These are phyloP conservation scores for Caenorhabditis plicata DNA, from an alignment of 2,888 invertebrate species.

Conservation along the genomic window DNA sequence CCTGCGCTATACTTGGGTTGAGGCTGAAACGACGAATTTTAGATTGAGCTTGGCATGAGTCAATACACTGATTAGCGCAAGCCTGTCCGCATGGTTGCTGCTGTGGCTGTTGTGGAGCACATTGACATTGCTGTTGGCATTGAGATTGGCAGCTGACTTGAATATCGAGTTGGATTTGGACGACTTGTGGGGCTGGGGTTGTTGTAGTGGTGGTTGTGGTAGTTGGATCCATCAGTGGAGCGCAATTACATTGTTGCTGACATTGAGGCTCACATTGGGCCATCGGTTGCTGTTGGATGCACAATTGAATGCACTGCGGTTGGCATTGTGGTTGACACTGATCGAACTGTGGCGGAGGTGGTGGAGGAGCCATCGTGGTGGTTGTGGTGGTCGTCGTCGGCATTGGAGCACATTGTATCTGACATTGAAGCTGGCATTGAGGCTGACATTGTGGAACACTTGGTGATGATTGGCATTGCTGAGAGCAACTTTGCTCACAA, in stretches of 20 bases:
- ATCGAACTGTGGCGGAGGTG: constrained; percentile 27
- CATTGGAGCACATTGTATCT: constrained; percentile 31
- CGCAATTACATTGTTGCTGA: constrained; percentile 28
- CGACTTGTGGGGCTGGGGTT: constrained; percentile 31
- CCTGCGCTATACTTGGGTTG: background rate
- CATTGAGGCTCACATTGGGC: constrained; percentile 33
- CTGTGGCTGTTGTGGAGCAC: constrained; percentile 40
- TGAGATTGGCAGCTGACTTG: constrained; percentile 21
- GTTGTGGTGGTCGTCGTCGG: constrained; percentile 19
- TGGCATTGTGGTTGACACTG: constrained; percentile 37
- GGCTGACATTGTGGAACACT: constrained; percentile 34
- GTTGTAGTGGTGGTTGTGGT: constrained; percentile 19
- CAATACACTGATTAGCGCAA: constrained; percentile 31
- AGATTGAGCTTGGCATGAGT: constrained; percentile 27
- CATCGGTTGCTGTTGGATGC: constrained; percentile 22
- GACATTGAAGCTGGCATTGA: constrained; percentile 40
- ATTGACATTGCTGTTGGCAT: too few relatives aligned
- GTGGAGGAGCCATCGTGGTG: constrained; percentile 20
- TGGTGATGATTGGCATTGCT: constrained; percentile 30
- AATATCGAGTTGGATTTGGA: constrained; percentile 29
- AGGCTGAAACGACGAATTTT: too few relatives aligned
- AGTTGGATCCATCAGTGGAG: constrained; percentile 1
- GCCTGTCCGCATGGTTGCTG: constrained; percentile 26
- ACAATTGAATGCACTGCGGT: constrained; percentile 27
- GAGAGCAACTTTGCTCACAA: constrained; percentile 35